phyloP scores from a whole-genome alignment of 2,113 vertebrate species.

The Atherinomorus stipes region DNA sequence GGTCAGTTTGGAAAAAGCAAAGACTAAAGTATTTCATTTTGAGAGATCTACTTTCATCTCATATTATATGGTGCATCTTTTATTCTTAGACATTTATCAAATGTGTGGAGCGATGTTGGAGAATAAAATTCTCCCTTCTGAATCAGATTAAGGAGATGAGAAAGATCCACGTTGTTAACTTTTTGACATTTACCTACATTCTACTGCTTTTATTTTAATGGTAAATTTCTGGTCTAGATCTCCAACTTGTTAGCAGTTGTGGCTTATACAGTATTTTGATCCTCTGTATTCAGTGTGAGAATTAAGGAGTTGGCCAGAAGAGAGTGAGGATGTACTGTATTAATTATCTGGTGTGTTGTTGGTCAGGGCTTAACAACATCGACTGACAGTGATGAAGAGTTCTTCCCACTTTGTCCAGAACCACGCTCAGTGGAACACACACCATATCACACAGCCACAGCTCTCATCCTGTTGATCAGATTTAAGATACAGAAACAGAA shows the following conservation, averaged over 20 bases:
- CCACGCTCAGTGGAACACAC: neutral
- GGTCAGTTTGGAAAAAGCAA: neutral
- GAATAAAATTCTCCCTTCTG: neutral
- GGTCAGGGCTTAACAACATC: conserved; percentile 33
- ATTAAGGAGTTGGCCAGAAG: conserved; percentile 29
- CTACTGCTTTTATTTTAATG: neutral
- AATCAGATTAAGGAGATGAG: conserved; percentile 2
- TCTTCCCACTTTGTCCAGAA: neutral
- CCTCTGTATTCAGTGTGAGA: conserved; percentile 48
- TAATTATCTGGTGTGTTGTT: conserved; percentile 48
- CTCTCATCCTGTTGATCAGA: neutral
- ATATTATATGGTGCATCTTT: neutral
- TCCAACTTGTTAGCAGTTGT: neutral
- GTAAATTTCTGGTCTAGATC: neutral
- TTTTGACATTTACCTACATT: neutral
- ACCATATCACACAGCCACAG: conserved; percentile 2
- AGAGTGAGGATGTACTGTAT: conserved; percentile 52
- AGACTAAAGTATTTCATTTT: conserved; percentile 4
- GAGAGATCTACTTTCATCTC: conserved; percentile 7
- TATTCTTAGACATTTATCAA: neutral
- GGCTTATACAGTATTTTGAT: conserved; percentile 22
- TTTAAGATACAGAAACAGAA: neutral
- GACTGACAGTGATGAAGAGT: conserved; percentile 34
- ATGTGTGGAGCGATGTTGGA: neutral
- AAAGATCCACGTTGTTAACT: conserved; percentile 2